Base-by-base conservation (phyloP, 1,140 invertebrate species). In the Pseudomyrmex cubaensis region DNA sequence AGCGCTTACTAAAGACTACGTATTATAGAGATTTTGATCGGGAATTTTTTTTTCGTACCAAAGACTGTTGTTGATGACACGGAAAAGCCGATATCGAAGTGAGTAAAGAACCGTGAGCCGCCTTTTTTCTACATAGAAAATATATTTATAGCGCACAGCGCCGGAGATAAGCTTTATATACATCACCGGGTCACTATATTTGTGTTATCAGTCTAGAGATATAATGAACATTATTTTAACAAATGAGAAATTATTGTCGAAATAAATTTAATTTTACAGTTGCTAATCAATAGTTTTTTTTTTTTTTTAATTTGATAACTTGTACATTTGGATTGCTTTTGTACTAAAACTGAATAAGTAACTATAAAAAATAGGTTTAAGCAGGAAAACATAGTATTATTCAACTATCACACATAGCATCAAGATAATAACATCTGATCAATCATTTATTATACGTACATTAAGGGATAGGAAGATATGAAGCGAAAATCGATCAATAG, bases 11-110 rank as follows among this genome's bases (percentile, higher is more conserved):
- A 80, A 80, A 80, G 76, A 7, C 22, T 59, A 52, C 54, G 20
- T 80, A 35, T 44, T 48, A 44, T 13, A 72, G 20, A 70, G 44
- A 48, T 22, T 52, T 70, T 56, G 76, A 80, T 72, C 44, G 56
- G 54, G 7, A 80, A 80, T 80, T 80, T 80, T 80, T 80, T 80
- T 80, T 80, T 80, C 76, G 76, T 80, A 80, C 44, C 48, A 72
- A 80, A 80, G 66, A 50, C 66, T 72, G 76, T 80, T 78, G 76
- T 80, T 80, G 76, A 59, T 80, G 76, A 80, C 66, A 72, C 44
- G 66, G 76, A 80, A 80, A 80, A 80, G 54, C 54, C 76, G 66
- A 80, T 80, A 80, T 80, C 76, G 15, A 72, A 70, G 66, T 80
- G 66, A 8, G 76, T 66, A 72, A 70, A 72, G 76, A 80, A 54